Base-by-base conservation (phyloP, 2,797 vertebrate species). In the Molossus molossus region DNA sequence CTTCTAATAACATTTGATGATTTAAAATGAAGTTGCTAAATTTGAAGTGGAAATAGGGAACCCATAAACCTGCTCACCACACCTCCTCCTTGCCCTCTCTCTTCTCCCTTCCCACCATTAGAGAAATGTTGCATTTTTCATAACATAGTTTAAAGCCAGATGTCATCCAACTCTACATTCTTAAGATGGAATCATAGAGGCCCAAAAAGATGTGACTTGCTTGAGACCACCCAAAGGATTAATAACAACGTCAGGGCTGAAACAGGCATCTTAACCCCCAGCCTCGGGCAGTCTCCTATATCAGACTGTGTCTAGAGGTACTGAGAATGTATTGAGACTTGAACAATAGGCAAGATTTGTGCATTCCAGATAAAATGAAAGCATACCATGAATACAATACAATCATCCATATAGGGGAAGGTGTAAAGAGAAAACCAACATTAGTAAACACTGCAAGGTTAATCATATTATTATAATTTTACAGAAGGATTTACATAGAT, bases 1-100 rank as follows among this genome's bases (percentile, higher is more conserved):
- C 15, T 90, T 96, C 45, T 89, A 83, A 93, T 95, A 96, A 93
- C 91, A 77, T 50, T 25, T 89, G 72, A 58, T 57, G 12, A 33
- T 57, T 91, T 88, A 92, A 96, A 95, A 73, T 64, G 9, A 37
- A 91, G 37, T 79, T 85, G 33, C 58, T 79, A 83, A 96, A 60
- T 91, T 87, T 86, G 27, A 90, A 60, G 27, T 91, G 33, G 72
- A 90, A 70, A 25, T 91, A 37, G 3, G 70, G 27, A 94, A 45
- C 23, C 15, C 53, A 27, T 76, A 64, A 93, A 57, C 45, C 45
- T 93, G 1, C 40, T 90, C 60, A 95, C 15, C 29, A 45, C 81
- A 40, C 53, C 11, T 89, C 58, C 69, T 33, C 18, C 6, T 95
- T 82, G 12, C 4, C 13, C 27, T 60, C 60, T 82, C 45, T 80